Evolutionary conservation across 2,797 vertebrate genomes (phyloP).

Genomic region (Pipistrellus kuhlii): DNA sequence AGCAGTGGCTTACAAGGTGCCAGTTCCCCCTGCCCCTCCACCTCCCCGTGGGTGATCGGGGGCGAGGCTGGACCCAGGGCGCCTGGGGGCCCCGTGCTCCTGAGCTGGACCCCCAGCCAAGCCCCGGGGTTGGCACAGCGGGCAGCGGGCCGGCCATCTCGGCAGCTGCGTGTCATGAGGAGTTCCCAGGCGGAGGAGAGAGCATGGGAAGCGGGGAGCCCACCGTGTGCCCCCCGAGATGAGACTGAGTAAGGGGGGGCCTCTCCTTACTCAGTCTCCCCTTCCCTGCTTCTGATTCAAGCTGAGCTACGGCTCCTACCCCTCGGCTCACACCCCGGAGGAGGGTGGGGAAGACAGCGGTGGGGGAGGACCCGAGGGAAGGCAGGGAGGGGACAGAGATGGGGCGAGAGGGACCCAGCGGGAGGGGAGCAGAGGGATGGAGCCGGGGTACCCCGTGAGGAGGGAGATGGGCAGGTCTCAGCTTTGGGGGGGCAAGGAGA

Average conservation of each 20-base stretch:
- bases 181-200: neutral
- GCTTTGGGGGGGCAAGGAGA: neutral
- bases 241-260: slow-evolving; percentile 42
- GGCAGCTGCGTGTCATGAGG: neutral
- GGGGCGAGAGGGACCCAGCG: neutral
- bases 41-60: neutral
- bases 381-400: neutral
- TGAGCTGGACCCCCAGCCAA: neutral
- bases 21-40: too few relatives aligned
- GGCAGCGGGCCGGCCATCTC: neutral
- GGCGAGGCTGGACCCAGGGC: neutral
- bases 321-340: neutral
- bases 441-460: neutral
- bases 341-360: neutral
- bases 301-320: neutral
- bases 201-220: neutral
- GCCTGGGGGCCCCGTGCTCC: neutral
- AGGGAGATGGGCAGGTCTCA: too few relatives aligned
- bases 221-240: neutral
- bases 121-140: neutral
- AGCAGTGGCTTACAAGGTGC: neutral
- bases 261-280: neutral
- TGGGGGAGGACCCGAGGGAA: too few relatives aligned
- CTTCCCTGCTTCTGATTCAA: neutral
- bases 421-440: neutral